Evolutionary conservation across 2,888 invertebrate genomes (phyloP).

Genomic region (Lycia hirtaria): DNA sequence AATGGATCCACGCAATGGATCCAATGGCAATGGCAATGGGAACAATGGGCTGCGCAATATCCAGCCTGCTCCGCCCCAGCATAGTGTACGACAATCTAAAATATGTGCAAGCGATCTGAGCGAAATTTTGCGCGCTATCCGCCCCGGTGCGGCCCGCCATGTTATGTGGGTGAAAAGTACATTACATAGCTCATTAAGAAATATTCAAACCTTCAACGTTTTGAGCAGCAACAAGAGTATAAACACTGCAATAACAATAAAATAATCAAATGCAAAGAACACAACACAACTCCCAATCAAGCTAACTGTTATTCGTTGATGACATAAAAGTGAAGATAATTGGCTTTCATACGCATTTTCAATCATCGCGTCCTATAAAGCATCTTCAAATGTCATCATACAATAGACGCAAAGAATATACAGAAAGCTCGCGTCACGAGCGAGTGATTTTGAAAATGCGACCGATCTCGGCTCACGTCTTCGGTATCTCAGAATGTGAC

Average conservation of each 20-base stretch:
- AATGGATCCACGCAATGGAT: too few relatives aligned
- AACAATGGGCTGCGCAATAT: too few relatives aligned
- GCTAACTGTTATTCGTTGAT: neutral
- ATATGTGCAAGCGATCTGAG: too few relatives aligned
- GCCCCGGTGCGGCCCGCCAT: too few relatives aligned
- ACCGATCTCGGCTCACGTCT: slow-evolving; percentile 36
- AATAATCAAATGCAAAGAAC: neutral
- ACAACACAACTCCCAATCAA: neutral
- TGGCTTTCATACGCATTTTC: slow-evolving; percentile 9
- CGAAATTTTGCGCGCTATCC: too few relatives aligned
- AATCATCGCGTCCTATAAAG: slow-evolving; percentile 15
- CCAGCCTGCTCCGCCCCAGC: too few relatives aligned
- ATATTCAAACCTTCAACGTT: too few relatives aligned
- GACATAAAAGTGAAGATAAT: slow-evolving; percentile 5
- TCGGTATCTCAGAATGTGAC: slow-evolving; percentile 53
- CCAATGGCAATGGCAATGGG: too few relatives aligned
- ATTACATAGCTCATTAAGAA: too few relatives aligned
- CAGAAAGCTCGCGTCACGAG: slow-evolving; percentile 62
- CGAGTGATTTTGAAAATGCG: slow-evolving; percentile 62
- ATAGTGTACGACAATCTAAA: too few relatives aligned
- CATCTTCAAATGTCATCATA: slow-evolving; percentile 17
- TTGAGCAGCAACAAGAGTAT: too few relatives aligned
- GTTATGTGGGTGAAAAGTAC: too few relatives aligned
- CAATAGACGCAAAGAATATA: slow-evolving; percentile 44
- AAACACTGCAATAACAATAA: neutral